Percentiles rank a stretch among this genome's conserved stretches.
Conservation (phyloP, 2,113 vertebrate genomes). For the Passer montanus region DNA sequence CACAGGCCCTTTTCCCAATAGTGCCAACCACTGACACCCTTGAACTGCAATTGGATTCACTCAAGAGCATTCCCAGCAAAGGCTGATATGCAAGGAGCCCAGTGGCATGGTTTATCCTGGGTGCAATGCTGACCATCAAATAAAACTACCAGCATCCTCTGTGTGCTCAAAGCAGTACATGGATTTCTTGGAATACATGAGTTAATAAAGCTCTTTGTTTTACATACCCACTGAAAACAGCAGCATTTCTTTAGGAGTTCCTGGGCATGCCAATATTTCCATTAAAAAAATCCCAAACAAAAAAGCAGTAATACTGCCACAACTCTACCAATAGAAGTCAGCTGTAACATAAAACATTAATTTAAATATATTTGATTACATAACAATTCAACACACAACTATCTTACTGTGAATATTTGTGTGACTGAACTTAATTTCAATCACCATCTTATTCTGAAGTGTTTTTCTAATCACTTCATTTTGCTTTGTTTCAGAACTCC, state of each 20-base stretch:
- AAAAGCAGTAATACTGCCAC: not conserved
- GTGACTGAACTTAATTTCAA: not conserved
- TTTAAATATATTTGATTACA: not conserved
- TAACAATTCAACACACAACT: not conserved
- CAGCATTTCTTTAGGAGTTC: not conserved
- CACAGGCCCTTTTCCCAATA: not conserved
- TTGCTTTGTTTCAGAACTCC: not conserved
- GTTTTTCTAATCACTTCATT: not conserved
- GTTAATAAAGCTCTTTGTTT: not conserved
- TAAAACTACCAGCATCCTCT: not conserved
- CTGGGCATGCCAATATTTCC: not conserved
- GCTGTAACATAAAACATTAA: not conserved
- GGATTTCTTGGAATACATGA: not conserved
- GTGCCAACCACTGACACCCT: not conserved
- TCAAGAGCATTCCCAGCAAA: not conserved
- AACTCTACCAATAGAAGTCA: not conserved
- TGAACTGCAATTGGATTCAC: not conserved
- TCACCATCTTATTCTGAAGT: not conserved
- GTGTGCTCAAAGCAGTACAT: not conserved
- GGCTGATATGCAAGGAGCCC: not conserved
- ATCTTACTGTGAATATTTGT: not conserved
- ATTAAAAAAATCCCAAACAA: not conserved
- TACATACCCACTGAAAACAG: not conserved
- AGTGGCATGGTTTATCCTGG: accelerated
- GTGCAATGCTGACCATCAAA: not conserved